Base-by-base conservation (phyloP, 2,888 invertebrate genomes). In the Pseudoips prasinana region DNA sequence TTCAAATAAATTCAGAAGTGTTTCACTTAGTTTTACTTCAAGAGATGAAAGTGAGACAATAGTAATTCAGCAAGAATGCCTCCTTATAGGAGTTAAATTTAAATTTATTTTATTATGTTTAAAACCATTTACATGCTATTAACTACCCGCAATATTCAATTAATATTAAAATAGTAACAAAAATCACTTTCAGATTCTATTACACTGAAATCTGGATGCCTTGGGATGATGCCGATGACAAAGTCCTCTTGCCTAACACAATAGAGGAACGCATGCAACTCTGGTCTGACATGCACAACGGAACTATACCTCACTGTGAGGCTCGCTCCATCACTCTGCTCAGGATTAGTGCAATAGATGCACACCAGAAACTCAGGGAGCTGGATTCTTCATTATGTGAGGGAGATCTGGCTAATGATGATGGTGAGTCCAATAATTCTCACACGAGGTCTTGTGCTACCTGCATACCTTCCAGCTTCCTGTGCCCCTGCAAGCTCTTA, bases 191-290 rank as follows among this genome's bases (percentile, higher is more conserved):
- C 44, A 86, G 93, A 54, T 93, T 93, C 48, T 93, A 92, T 59
- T 93, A 92, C 56, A 89, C 87, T 19, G 86, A 92, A 44, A 73
- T 93, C 22, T 92, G 92, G 90, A 92, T 92, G 91, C 92, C 93
- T 0, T 94, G 93, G 93, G 88, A 88, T 19, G 93, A 93, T 47
- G 78, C 89, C 24, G 92, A 93, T 33, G 92, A 92, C 34, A 92
- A 92, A 48, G 84, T 91, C 1, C 62, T 87, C 0, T 49, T 84
- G 0, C 78, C 85, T 1, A 74, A 75, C n/a, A 86, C 85, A 9
- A 82, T 89, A 17, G 83, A 87, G 45, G 84, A 87, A 24, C 73
- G 89, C 14, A 85, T 88, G 84, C 69, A 74, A 0, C 74, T 89
- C 1, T 89, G 87, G 87, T 66, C 72, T 0, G 84, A 85, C 1